phyloP scores from a whole-genome alignment of 2,888 invertebrate genomes.

The Drosophila kokeensis region DNA sequence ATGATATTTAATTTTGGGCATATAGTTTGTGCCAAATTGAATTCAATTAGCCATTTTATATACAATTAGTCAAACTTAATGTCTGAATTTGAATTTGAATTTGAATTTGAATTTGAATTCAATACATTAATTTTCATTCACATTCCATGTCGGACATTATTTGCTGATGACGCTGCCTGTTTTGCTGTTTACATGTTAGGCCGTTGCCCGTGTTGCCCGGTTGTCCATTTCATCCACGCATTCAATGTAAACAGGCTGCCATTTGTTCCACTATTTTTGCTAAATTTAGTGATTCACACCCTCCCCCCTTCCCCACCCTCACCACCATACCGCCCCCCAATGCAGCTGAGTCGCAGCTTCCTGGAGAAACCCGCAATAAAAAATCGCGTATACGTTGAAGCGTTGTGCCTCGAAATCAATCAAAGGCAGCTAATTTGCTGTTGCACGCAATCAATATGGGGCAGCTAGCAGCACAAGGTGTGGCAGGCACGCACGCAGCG shows the following conservation, averaged over 20 bases:
- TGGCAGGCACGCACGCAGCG: slow-evolving; percentile 2
- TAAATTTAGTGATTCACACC: slow-evolving; percentile 28
- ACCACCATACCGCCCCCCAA: background rate
- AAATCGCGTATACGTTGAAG: slow-evolving; percentile 43
- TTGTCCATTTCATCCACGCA: slow-evolving; percentile 26
- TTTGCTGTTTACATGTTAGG: slow-evolving; percentile 50
- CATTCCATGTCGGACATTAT: background rate
- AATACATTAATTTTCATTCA: slow-evolving; percentile 7
- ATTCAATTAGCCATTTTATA: background rate
- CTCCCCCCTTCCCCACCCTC: no score
- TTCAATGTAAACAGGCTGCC: slow-evolving; percentile 43
- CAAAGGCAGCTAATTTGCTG: slow-evolving; percentile 66
- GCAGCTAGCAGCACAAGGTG: slow-evolving; percentile 8
- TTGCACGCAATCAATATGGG: slow-evolving; percentile 70
- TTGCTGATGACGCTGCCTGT: background rate
- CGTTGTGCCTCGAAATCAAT: slow-evolving; percentile 63
- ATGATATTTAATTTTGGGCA: background rate
- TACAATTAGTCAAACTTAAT: background rate
- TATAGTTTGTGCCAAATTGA: background rate
- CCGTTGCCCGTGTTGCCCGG: slow-evolving; percentile 46
- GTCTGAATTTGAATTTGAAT: background rate
- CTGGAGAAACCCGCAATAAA: slow-evolving; percentile 14
- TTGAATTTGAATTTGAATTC: slow-evolving; percentile 3
- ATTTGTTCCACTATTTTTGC: slow-evolving; percentile 2
- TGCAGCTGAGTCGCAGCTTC: slow-evolving; percentile 45